A percentile compares a stretch with the other conserved stretches of the same genome.
Evolutionary conservation across 2,888 invertebrate genomes (phyloP).

Genomic region (Spilarctia lutea): DNA sequence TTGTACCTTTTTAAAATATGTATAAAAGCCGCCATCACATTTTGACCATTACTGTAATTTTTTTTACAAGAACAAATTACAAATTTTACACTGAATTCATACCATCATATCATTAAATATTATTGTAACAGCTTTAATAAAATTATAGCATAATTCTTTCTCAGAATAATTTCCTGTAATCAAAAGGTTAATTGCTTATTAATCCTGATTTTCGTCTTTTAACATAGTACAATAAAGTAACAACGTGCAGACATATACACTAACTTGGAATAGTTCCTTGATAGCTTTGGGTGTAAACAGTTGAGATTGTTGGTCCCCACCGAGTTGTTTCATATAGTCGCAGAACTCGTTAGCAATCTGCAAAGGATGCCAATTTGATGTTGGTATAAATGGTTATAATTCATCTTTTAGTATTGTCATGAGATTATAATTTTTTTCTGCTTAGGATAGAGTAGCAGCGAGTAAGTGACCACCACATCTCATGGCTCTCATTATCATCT

Average conservation of each 20-base stretch:
- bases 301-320: slow-evolving; percentile 82
- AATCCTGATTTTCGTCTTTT: no score
- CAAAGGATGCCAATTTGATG: not conserved
- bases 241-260: slow-evolving; percentile 21
- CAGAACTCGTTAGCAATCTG: slow-evolving; percentile 83
- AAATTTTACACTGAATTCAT: no score
- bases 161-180: no score
- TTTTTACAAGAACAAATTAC: no score
- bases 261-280: slow-evolving; percentile 82
- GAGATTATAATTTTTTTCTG: not conserved
- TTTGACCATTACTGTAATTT: no score
- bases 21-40: no score
- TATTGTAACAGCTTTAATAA: no score
- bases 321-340: slow-evolving; percentile 80
- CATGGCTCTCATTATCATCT: not conserved
- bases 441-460: not conserved
- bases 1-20: no score
- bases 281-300: slow-evolving; percentile 81
- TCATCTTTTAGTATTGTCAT: no score
- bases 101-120: no score
- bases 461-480: not conserved
- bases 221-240: not conserved
- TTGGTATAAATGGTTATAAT: not conserved
- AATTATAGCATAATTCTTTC: no score
- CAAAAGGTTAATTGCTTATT: no score